Percentiles rank a stretch among this genome's conserved stretches.
These are phyloP conservation scores for Trichechus manatus DNA, from an alignment of 2,113 vertebrate genomes.

Conservation along the genomic window DNA sequence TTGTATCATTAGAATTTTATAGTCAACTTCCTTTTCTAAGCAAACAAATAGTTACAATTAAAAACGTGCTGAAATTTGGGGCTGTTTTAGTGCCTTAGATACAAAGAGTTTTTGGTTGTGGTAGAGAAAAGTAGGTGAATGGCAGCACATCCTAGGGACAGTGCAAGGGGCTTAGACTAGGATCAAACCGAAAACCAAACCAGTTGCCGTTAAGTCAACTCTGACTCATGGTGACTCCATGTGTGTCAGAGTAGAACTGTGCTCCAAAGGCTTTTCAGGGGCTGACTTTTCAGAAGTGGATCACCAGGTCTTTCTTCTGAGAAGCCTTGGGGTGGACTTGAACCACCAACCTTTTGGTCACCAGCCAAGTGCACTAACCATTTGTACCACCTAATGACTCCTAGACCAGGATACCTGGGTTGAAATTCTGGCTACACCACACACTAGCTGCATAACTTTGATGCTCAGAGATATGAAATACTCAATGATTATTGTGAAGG, in stretches of 20 bases:
- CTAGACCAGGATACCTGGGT: neutral
- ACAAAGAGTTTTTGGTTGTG: neutral
- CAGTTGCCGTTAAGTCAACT: neutral
- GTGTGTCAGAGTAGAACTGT: neutral
- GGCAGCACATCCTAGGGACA: neutral
- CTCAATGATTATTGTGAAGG: neutral
- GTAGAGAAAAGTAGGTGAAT: neutral
- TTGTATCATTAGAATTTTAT: conserved; percentile 67
- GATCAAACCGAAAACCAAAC: neutral
- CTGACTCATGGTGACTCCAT: neutral
- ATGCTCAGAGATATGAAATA: neutral
- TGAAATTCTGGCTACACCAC: neutral
- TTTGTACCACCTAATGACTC: neutral
- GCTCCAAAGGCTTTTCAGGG: neutral
- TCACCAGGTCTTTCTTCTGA: neutral
- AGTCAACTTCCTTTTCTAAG: conserved; percentile 59
- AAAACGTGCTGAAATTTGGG: neutral
- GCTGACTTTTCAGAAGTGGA: neutral
- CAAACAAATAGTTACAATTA: conserved; percentile 62
- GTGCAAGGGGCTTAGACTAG: neutral
- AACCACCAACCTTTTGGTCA: neutral
- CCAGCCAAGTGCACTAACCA: neutral
- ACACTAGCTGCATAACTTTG: neutral
- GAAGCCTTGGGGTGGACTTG: neutral
- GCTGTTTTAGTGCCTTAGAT: neutral